Base-by-base conservation (phyloP, 2,113 vertebrate species). In the Etheostoma cragini region DNA sequence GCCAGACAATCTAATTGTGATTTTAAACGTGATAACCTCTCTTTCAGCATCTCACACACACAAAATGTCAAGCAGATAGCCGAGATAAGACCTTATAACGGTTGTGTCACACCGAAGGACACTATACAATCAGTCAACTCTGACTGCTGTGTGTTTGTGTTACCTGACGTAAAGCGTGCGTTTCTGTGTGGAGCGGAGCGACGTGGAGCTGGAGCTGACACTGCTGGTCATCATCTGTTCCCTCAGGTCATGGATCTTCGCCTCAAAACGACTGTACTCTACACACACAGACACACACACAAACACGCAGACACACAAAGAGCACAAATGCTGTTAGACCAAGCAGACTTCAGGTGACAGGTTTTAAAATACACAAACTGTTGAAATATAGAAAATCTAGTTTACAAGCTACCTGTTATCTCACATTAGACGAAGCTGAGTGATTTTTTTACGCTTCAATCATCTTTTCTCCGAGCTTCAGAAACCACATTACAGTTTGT, bases 201-300 rank as follows among this genome's bases (percentile, higher is more conserved):
- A 99, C 49, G 97, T 97, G 30, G 98, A 99, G 83, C 97, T 98
- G 77, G 98, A 98, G 81, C 97, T 98, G 92, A 99, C 95, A 80
- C 97, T 98, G 94, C 97, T 98, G 91, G 97, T 99, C 98, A 99
- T 99, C 98, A 99, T 98, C 94, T 99, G 98, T 90, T 99, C 98
- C 89, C 98, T 96, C 79, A 99, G 94, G 89, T 99, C 98, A 96
- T 99, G 98, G 88, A 99, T 99, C 95, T 98, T 99, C 22, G 98
- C 98, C 94, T 99, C 98, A 78, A 99, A 99, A 88, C 97, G 96
- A 93, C 97, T 98, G 93, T 98, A 99, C 81, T 99, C 98, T 96
- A 38, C 22, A 45, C 11, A 65, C 52, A 58, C 22, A 57, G 38
- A 67, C 78, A 78, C 17, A 62, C 49, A 84, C 50, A 72, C 15